phyloP scores from a whole-genome alignment of 2,113 vertebrate species.

The Orcinus orca region DNA sequence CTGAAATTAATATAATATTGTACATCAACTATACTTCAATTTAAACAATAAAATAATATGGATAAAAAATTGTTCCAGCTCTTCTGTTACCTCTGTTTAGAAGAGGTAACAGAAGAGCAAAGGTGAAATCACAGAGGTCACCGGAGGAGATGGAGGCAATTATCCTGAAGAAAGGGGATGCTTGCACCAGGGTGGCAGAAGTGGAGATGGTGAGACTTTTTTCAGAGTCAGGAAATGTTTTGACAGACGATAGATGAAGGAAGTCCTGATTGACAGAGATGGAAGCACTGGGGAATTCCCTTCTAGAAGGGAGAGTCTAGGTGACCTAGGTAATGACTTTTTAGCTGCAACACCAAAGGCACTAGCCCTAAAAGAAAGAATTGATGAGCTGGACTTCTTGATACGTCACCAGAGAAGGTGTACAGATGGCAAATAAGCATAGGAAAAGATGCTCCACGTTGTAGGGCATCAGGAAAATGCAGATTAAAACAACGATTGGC shows the following conservation, averaged over 20 bases:
- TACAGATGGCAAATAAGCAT: not conserved
- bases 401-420: no score
- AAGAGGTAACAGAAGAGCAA: not conserved
- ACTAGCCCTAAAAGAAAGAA: not conserved
- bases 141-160: rapidly evolving
- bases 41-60: no score
- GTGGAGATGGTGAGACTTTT: not conserved
- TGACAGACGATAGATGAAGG: not conserved
- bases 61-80: not conserved
- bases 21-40: no score
- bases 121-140: not conserved
- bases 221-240: not conserved
- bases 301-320: not conserved
- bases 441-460: no score
- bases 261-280: not conserved
- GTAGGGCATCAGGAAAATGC: not conserved
- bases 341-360: not conserved
- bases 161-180: not conserved
- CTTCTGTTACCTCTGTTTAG: not conserved
- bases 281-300: not conserved
- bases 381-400: not conserved
- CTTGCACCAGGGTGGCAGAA: not conserved
- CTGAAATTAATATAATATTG: no score
- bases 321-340: not conserved
- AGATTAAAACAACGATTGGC: no score